These are phyloP conservation scores for Malthinus seriepunctatus DNA, from an alignment of 2,888 invertebrate genomes.

Conservation along the genomic window DNA sequence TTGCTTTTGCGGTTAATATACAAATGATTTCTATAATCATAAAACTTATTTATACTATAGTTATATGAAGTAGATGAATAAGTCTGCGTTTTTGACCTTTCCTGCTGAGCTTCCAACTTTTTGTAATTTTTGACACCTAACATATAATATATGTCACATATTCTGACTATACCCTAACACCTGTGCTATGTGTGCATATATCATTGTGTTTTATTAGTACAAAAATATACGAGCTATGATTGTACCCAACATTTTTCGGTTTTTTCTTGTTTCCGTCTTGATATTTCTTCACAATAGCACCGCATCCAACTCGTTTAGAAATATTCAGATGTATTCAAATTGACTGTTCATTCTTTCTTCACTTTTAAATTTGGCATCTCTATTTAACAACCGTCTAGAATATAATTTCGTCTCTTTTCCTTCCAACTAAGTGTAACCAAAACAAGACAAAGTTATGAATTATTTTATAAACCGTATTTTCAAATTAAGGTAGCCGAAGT, in stretches of 20 bases:
- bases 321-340: constrained; percentile 29
- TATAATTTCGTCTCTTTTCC: neutral
- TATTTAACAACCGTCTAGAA: neutral
- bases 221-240: constrained; percentile 44
- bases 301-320: constrained; percentile 25
- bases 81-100: constrained; percentile 26
- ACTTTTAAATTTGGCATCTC: constrained; percentile 13
- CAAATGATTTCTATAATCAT: neutral
- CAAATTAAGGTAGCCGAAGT: constrained; percentile 53
- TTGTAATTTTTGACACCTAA: constrained; percentile 25
- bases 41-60: constrained; percentile 1
- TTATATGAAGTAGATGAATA: constrained; percentile 11
- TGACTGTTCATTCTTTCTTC: constrained; percentile 23
- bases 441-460: constrained; percentile 39
- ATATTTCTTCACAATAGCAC: constrained; percentile 25
- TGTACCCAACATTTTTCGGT: constrained; percentile 39
- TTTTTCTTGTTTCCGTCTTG: constrained; percentile 38
- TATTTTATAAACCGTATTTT: constrained; percentile 51
- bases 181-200: constrained; percentile 48
- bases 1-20: neutral
- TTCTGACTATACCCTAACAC: constrained; percentile 41
- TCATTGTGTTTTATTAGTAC: constrained; percentile 50
- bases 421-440: constrained; percentile 16
- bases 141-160: constrained; percentile 27
- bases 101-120: constrained; percentile 19